Conservation (phyloP, 2,113 vertebrate species). For the Heloderma charlesbogerti region DNA sequence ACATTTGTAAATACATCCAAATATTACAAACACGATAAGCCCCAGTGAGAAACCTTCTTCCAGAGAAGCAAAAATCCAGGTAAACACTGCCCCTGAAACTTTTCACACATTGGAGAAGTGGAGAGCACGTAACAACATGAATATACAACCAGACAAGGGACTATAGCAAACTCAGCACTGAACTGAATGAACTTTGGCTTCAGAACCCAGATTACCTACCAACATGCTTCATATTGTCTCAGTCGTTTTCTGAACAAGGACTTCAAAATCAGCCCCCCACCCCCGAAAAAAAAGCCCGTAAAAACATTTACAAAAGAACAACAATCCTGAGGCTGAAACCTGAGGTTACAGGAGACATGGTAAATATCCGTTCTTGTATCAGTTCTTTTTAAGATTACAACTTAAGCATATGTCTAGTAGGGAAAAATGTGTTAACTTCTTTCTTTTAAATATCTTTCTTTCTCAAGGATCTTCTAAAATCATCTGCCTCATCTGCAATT, state of each 20-base stretch:
- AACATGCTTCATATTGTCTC: constrained; percentile 6
- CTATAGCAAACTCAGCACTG: not conserved
- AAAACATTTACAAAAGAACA: constrained; percentile 10
- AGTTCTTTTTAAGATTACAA: not conserved
- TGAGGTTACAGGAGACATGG: constrained; percentile 13
- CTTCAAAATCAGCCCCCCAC: not conserved
- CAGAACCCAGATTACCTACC: not conserved
- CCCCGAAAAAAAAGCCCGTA: not conserved
- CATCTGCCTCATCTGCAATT: not conserved
- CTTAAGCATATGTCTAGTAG: not conserved
- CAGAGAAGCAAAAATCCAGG: not conserved
- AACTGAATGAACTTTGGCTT: not conserved
- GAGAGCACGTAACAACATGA: not conserved
- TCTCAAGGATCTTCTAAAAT: constrained; percentile 4
- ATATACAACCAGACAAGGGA: not conserved
- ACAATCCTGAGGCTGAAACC: constrained; percentile 34
- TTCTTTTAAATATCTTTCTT: not conserved
- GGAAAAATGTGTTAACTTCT: not conserved
- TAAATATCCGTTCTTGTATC: constrained; percentile 14
- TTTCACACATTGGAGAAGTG: not conserved
- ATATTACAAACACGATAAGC: not conserved
- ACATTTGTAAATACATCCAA: not conserved
- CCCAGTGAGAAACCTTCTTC: not conserved
- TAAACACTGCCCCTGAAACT: not conserved
- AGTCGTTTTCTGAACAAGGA: constrained; percentile 15